phyloP scores from a whole-genome alignment of 2,888 invertebrate genomes.

The Andrena minutula region DNA sequence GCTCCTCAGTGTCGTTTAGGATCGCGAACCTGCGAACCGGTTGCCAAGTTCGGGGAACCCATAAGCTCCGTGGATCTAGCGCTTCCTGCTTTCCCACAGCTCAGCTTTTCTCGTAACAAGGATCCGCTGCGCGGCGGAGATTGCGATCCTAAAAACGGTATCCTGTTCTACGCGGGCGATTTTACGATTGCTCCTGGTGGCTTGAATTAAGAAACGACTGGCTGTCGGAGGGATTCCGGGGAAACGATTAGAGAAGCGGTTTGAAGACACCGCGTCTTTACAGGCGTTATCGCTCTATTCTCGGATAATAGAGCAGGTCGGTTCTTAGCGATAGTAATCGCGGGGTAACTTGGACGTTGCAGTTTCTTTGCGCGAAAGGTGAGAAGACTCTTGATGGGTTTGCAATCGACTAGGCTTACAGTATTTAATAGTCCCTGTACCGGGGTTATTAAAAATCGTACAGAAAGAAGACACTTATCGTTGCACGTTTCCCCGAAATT shows the following conservation, averaged over 20 bases:
- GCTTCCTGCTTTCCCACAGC: conserved; percentile 62
- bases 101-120: conserved; percentile 57
- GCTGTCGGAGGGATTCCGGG: conserved; percentile 2
- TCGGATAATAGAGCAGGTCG: neutral
- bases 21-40: conserved; percentile 34
- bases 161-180: conserved; percentile 51
- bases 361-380: too few species aligned
- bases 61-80: conserved; percentile 39
- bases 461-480: neutral
- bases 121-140: conserved; percentile 34
- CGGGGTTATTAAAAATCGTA: neutral
- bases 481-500: conserved; percentile 42
- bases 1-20: neutral
- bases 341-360: too few species aligned
- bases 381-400: too few species aligned
- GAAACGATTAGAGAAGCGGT: conserved; percentile 34
- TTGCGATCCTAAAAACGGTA: conserved; percentile 56
- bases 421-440: too few species aligned
- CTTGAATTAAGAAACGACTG: conserved; percentile 45
- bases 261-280: neutral
- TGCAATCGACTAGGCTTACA: too few species aligned
- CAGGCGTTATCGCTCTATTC: conserved; percentile 15
- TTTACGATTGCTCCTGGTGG: conserved; percentile 43
- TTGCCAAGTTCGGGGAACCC: conserved; percentile 60
- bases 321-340: too few species aligned